Conservation (phyloP, 2,888 invertebrate species). For the Amblyjoppa fuscipennis region DNA sequence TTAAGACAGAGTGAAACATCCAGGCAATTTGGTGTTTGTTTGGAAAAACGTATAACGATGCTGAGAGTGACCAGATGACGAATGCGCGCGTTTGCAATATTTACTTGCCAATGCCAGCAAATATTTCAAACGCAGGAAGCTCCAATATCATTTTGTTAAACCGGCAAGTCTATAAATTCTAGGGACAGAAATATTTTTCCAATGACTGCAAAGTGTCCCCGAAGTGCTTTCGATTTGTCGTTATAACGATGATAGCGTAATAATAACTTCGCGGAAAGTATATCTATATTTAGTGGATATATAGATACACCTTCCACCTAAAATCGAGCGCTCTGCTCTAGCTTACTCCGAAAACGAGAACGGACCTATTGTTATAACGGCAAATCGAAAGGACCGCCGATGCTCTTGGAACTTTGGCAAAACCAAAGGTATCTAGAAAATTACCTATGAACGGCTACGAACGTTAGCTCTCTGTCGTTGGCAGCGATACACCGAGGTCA, state of each 20-base stretch:
- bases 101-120: conserved; percentile 32
- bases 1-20: background rate
- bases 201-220: too few species aligned
- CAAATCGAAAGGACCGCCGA: background rate
- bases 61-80: background rate
- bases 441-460: background rate
- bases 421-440: conserved; percentile 46
- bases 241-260: too few species aligned
- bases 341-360: too few species aligned
- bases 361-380: too few species aligned
- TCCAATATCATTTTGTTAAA: too few species aligned
- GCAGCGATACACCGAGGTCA: conserved; percentile 54
- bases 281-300: too few species aligned
- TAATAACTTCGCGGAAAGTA: too few species aligned
- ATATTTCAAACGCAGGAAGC: background rate
- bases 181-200: too few species aligned
- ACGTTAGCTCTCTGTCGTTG: conserved; percentile 30
- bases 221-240: too few species aligned
- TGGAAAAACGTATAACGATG: background rate
- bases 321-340: too few species aligned
- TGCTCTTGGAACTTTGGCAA: background rate
- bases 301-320: too few species aligned
- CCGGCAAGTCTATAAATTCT: too few species aligned
- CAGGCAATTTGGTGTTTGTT: background rate
- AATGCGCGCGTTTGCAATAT: background rate